Base-by-base conservation (phyloP, 1,140 invertebrate genomes). In the Chrysoperla carnea region DNA sequence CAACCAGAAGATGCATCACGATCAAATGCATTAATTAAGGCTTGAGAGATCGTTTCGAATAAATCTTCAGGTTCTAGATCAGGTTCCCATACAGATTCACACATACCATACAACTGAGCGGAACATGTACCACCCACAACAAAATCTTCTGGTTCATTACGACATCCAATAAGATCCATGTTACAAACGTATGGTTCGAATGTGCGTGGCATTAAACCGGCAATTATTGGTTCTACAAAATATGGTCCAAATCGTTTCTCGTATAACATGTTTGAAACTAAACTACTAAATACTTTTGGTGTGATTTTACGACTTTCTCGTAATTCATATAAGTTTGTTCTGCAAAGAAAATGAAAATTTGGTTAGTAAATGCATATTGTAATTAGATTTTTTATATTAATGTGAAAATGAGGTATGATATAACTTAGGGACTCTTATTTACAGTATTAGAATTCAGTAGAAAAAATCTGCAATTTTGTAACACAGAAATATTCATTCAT, bases 231-330 rank as follows among this genome's bases (percentile, higher is more conserved):
- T 56, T 96, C 90, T 42, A 97, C 81, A 65, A 99, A 98, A 60
- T 94, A 99, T 0, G 92, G 91, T 1, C 95, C 95, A 70, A 99
- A 99, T 53, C 93, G 78, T 55, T 76, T 83, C 60, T 98, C 93
- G 59, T 99, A 99, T 8, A 98, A 60, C 45, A 99, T 68, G 66
- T 96, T 97, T 5, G 91, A 90, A 0, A 98, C 67, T 82, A 99
- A 86, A 0, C 84, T 76, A n/a, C 80, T 74, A 56, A 97, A 88
- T 14, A 88, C 87, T 59, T 90, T 80, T 0, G 95, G 94, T 46
- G 77, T 77, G 61, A 99, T 92, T 54, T 72, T 67, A 49, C 93
- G 73, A 58, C 90, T 93, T 63, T 98, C 94, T 60, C 81, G 78
- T 1, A 96, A 63, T 62, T 98, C 93, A 57, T 96, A 98, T 7